A percentile compares a stretch with the other conserved stretches of the same genome.
phyloP scores from a whole-genome alignment of 2,888 invertebrate species.

The Artemia sinica region DNA sequence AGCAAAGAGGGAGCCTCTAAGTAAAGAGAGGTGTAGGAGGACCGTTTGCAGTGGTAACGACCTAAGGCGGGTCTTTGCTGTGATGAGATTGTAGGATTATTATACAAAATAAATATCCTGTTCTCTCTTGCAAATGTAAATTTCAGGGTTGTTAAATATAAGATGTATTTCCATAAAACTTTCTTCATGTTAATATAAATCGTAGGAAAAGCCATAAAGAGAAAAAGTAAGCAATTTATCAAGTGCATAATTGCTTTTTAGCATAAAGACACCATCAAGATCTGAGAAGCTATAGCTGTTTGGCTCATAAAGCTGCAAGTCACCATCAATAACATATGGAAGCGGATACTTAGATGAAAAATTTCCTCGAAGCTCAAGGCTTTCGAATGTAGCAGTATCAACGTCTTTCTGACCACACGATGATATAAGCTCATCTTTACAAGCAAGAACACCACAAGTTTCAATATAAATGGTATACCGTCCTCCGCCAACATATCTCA shows the following conservation, averaged over 20 bases:
- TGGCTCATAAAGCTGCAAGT: not conserved
- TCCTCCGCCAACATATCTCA: not conserved
- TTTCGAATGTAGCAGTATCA: not conserved
- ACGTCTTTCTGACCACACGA: not conserved
- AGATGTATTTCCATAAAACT: too few relatives aligned
- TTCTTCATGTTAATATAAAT: not conserved
- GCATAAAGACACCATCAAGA: not conserved
- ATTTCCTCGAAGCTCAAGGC: not conserved
- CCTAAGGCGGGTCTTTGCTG: too few relatives aligned
- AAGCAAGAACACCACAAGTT: conserved; percentile 10
- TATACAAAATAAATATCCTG: too few relatives aligned
- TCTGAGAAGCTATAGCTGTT: not conserved
- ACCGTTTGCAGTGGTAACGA: too few relatives aligned
- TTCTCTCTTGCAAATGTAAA: too few relatives aligned
- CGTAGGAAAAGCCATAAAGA: not conserved
- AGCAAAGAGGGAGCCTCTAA: too few relatives aligned
- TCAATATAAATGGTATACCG: not conserved
- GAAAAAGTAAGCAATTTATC: conserved; percentile 6
- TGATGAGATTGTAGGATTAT: too few relatives aligned
- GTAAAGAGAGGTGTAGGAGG: too few relatives aligned
- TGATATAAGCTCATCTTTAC: not conserved
- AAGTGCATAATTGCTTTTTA: not conserved
- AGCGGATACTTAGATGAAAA: not conserved
- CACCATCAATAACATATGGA: not conserved
- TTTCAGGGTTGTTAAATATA: too few relatives aligned